These are phyloP conservation scores for Thymelicus lineola DNA, from an alignment of 2,888 invertebrate species.

Conservation along the genomic window DNA sequence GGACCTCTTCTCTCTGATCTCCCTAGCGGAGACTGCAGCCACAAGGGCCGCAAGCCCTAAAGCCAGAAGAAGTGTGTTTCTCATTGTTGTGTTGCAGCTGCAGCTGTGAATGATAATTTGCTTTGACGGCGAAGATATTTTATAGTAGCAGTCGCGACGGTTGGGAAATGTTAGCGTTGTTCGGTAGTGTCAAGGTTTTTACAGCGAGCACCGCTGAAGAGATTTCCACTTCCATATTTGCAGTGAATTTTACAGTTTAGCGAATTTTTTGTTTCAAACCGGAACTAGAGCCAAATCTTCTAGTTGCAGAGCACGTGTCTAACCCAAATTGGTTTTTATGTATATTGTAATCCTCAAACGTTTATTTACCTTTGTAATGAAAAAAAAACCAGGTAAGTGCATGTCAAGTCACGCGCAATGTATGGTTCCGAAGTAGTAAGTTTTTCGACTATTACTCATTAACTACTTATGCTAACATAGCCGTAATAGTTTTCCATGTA, in stretches of 20 bases:
- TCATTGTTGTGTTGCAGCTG: constrained; percentile 62
- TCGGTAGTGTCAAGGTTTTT: constrained; percentile 69
- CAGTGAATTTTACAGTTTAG: constrained; percentile 5
- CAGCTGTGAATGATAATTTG: constrained; percentile 17
- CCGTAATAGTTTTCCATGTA: no score
- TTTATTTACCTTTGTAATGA: no score
- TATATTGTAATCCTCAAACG: no score
- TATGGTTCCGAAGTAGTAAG: no score
- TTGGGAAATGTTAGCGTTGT: constrained; percentile 45
- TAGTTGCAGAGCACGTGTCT: no score
- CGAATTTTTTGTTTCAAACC: not conserved
- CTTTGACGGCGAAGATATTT: constrained; percentile 15
- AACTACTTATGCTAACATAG: no score
- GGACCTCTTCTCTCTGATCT: constrained; percentile 75
- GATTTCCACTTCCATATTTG: constrained; percentile 62
- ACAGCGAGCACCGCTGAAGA: constrained; percentile 50
- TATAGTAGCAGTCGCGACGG: constrained; percentile 18
- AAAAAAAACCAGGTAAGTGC: no score
- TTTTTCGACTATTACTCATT: no score
- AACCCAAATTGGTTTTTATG: no score
- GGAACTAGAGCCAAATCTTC: constrained; percentile 6
- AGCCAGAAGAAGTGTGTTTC: constrained; percentile 63
- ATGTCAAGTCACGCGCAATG: no score
- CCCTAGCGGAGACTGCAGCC: constrained; percentile 76
- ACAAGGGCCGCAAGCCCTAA: constrained; percentile 79